Evolutionary conservation across 2,797 vertebrate genomes (phyloP).

Genomic region (Leptoclinus maculatus): DNA sequence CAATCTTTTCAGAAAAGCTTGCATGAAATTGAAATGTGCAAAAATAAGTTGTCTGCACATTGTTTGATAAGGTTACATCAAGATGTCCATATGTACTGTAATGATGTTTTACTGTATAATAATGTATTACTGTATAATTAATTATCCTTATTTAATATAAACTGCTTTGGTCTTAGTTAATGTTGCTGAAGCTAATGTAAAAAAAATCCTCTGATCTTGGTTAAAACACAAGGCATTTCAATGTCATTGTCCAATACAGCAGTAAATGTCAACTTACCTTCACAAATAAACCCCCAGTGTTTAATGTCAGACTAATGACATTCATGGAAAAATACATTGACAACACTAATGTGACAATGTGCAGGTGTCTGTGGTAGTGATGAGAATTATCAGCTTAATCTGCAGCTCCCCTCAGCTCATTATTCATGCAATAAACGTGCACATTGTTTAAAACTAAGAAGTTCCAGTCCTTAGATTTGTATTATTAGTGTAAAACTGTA

Average conservation of each 20-base stretch:
- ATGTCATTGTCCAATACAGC: background rate
- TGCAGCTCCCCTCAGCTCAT: background rate
- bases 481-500: background rate
- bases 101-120: background rate
- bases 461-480: background rate
- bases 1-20: conserved; percentile 1
- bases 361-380: background rate
- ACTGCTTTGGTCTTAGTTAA: too few relatives aligned
- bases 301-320: background rate
- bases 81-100: background rate
- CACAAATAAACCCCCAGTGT: background rate
- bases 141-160: background rate
- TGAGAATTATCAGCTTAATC: background rate
- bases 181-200: background rate
- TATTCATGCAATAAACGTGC: background rate
- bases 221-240: background rate
- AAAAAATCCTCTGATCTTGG: background rate
- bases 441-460: background rate
- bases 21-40: background rate
- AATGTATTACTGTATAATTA: too few relatives aligned
- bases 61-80: background rate
- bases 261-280: too few relatives aligned
- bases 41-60: background rate
- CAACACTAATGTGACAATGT: background rate
- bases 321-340: background rate